Evolutionary conservation across 2,888 invertebrate genomes (phyloP).

Genomic region (Cataglyphis rosenhaueri): DNA sequence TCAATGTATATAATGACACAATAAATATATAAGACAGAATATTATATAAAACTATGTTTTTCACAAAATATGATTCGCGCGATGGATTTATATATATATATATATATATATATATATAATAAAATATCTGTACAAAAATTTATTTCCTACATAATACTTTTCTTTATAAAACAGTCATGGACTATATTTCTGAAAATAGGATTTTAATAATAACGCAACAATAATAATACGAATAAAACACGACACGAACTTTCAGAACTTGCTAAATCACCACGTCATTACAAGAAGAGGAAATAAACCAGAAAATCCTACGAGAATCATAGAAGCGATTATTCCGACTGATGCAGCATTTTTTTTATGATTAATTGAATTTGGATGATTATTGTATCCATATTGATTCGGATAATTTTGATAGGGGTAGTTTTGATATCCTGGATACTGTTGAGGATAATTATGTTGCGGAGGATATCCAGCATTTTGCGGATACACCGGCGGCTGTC

Average conservation of each 20-base stretch:
- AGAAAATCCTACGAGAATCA: slow-evolving; percentile 61
- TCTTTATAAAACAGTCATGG: slow-evolving; percentile 21
- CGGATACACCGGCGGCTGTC: slow-evolving; percentile 68
- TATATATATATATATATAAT: neutral
- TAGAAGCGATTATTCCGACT: slow-evolving; percentile 40
- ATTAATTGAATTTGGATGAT: slow-evolving; percentile 70
- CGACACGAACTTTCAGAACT: neutral
- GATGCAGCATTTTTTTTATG: slow-evolving; percentile 63
- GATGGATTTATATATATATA: neutral
- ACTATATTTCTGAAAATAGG: neutral
- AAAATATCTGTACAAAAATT: slow-evolving; percentile 28
- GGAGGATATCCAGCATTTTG: slow-evolving; percentile 67
- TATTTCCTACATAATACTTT: slow-evolving; percentile 2
- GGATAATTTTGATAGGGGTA: slow-evolving; percentile 47
- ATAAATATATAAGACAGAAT: neutral
- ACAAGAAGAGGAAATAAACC: slow-evolving; percentile 49
- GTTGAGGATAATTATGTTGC: slow-evolving; percentile 61
- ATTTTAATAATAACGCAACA: neutral
- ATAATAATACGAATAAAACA: slow-evolving; percentile 1
- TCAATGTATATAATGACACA: neutral
- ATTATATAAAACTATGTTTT: slow-evolving; percentile 1
- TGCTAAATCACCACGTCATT: slow-evolving; percentile 50
- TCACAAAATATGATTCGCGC: neutral
- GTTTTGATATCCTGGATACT: slow-evolving; percentile 61
- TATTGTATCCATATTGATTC: slow-evolving; percentile 63